phyloP scores from a whole-genome alignment of 2,888 invertebrate species.

The Campoplex nolae region DNA sequence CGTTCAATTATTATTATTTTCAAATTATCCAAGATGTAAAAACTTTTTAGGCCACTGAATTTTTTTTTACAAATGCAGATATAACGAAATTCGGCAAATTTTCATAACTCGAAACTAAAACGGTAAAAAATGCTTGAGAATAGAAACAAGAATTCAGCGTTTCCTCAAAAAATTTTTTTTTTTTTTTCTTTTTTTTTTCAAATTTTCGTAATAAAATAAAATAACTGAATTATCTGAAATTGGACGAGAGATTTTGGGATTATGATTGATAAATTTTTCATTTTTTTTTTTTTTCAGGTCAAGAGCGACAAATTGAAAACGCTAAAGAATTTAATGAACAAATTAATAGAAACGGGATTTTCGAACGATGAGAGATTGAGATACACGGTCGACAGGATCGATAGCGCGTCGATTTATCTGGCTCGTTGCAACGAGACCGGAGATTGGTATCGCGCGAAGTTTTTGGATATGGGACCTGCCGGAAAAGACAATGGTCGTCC shows the following conservation, averaged over 20 bases:
- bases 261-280: no score
- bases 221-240: no score
- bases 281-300: slow-evolving; percentile 57
- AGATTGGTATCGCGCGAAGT: slow-evolving; percentile 85
- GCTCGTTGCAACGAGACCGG: slow-evolving; percentile 82
- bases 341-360: slow-evolving; percentile 71
- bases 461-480: slow-evolving; percentile 83
- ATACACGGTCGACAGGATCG: slow-evolving; percentile 10
- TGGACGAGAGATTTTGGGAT: no score
- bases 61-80: no score
- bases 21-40: not conserved
- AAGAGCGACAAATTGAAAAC: slow-evolving; percentile 78
- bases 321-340: slow-evolving; percentile 78
- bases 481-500: slow-evolving; percentile 72
- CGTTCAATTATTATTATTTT: not conserved
- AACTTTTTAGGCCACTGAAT: no score
- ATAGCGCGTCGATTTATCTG: slow-evolving; percentile 78
- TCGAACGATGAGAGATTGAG: slow-evolving; percentile 23
- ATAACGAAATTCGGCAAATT: no score
- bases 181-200: not conserved
- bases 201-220: not conserved
- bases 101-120: not conserved
- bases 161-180: not conserved
- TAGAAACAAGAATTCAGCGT: not conserved
- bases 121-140: no score